Evolutionary conservation across 2,797 vertebrate genomes (phyloP), one percentile per base, ranked within the genome.

Genomic region (Halcyon leucocephala): DNA sequence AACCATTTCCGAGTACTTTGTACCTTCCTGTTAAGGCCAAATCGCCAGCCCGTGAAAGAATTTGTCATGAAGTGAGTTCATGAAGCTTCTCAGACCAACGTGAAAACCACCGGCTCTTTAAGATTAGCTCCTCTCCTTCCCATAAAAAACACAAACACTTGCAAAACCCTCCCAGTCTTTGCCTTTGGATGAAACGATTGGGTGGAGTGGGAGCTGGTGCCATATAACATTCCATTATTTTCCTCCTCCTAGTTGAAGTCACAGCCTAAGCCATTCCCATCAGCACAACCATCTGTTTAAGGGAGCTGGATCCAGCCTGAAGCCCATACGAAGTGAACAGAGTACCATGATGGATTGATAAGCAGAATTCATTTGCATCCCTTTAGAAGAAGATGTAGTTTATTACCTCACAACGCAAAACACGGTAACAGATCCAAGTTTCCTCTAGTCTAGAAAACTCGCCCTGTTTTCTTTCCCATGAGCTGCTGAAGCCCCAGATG

Each of bases 21-120:
- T 92, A 76, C 70, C 80, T 90, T 97, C 89, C 84, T 94, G 67
- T 89, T 92, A 94, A 89, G 92, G 95, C 60, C 3, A 2, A 57
- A 92, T 24, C 29, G 54, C 37, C 57, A 89, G 64, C 10, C 44
- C n/a, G 14, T 19, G 24, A 51, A 92, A 54, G 57, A 81, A 83
- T 74, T 58, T 78, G n/a, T 80, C 65, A 13, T 26, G 18, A 92
- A 89, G 55, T 29, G 41, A 82, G 44, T 24, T 70, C 20, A 19
- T 26, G 18, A 86, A 78, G 16, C 35, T 41, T 77, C 39, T 57
- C 35, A 35, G 52, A 51, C 28, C 62, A 41, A 20, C 12, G 8
- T 19, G 42, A 66, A 92, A 64, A 51, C 39, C 49, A 31, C 1
- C 0, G 4, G 11, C 49, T 85, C 25, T 87, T 60, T n/a, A 21